Evolutionary conservation across 2,888 invertebrate genomes (phyloP).

Genomic region (Eupelmus urozonus): DNA sequence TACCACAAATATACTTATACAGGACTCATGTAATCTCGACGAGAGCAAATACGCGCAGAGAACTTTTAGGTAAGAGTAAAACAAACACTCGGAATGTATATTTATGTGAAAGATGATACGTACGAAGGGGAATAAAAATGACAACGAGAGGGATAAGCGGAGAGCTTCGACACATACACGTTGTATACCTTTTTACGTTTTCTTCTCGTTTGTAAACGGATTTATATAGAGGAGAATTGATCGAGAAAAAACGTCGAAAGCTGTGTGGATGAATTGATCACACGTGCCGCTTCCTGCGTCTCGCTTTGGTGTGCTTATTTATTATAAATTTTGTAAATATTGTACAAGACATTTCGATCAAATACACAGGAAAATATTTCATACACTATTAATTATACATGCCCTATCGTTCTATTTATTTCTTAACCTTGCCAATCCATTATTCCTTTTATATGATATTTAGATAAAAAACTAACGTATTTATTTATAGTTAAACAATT

Average conservation of each 20-base stretch:
- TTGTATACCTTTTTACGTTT: constrained; percentile 8
- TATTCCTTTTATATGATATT: too few species aligned
- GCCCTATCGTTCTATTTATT: not conserved
- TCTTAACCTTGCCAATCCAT: not conserved
- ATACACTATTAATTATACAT: constrained; percentile 46
- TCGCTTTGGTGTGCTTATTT: constrained; percentile 57
- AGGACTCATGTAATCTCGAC: too few species aligned
- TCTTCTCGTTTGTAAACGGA: constrained; percentile 31
- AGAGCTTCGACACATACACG: not conserved
- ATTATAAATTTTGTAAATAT: constrained; percentile 56
- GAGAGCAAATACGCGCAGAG: too few species aligned
- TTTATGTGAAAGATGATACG: not conserved
- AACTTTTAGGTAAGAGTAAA: too few species aligned
- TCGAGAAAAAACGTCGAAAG: constrained; percentile 14
- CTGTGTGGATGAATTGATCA: constrained; percentile 36
- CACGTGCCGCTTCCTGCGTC: constrained; percentile 48
- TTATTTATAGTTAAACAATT: not conserved
- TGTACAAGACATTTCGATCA: constrained; percentile 55
- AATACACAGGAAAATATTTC: constrained; percentile 54
- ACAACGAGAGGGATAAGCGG: not conserved
- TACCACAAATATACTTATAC: too few species aligned
- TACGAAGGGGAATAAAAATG: not conserved
- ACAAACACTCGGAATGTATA: too few species aligned
- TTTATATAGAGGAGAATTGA: constrained; percentile 23
- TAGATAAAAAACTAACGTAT: not conserved